Evolutionary conservation across 1,140 invertebrate species (phyloP).

Genomic region (Panagrolaimus sp.): DNA sequence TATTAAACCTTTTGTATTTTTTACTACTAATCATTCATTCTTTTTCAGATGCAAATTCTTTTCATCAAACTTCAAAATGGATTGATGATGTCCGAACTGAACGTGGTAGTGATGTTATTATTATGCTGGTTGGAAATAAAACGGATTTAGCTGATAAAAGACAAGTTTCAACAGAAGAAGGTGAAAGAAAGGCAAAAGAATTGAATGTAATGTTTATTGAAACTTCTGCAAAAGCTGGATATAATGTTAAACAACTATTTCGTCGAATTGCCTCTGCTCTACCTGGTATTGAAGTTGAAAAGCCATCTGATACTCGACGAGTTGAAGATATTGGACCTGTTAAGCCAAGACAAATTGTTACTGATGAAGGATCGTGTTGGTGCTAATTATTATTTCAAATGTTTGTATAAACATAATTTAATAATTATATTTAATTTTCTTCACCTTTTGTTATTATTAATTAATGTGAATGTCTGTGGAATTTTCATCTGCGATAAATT

Average conservation of each 20-base stretch:
- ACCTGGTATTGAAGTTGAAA: slow-evolving; percentile 82
- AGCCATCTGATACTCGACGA: slow-evolving; percentile 48
- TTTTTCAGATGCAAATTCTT: slow-evolving; percentile 73
- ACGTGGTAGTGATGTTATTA: slow-evolving; percentile 96
- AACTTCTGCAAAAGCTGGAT: slow-evolving; percentile 88
- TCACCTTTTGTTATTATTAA: too few relatives aligned
- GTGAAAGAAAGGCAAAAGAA: slow-evolving; percentile 94
- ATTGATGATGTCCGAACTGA: slow-evolving; percentile 99
- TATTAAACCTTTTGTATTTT: not conserved
- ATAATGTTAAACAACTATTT: slow-evolving; percentile 99
- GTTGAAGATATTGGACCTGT: slow-evolving; percentile 59
- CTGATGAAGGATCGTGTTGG: slow-evolving; percentile 58
- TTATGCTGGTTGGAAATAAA: slow-evolving; percentile 99
- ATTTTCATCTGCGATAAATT: too few relatives aligned
- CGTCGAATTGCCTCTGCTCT: slow-evolving; percentile 92
- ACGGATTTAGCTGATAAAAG: slow-evolving; percentile 97
- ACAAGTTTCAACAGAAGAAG: slow-evolving; percentile 92
- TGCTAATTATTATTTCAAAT: slow-evolving; percentile 33
- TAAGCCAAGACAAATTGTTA: slow-evolving; percentile 56
- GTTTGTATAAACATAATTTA: not conserved
- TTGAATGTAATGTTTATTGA: slow-evolving; percentile 99
- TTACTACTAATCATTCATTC: not conserved
- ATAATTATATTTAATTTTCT: too few relatives aligned
- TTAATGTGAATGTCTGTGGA: too few relatives aligned
- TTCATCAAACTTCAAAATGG: slow-evolving; percentile 99